These are phyloP conservation scores for Pampusana beccarii DNA, from an alignment of 2,113 vertebrate species.

Conservation along the genomic window DNA sequence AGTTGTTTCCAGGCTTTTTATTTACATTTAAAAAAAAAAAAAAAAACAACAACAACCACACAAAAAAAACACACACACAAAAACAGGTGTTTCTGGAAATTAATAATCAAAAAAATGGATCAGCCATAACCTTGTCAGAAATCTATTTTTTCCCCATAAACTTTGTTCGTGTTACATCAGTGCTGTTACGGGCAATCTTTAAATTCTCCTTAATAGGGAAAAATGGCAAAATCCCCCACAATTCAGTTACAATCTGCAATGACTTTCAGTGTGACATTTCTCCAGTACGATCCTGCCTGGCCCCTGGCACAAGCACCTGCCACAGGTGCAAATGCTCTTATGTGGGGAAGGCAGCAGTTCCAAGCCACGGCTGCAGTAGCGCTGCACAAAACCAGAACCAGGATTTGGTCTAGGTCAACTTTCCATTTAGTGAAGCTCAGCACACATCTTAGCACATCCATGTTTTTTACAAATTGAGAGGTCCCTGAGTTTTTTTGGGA, in stretches of 20 bases:
- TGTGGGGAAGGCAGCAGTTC: not conserved
- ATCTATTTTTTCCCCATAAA: not conserved
- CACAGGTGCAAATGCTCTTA: fast-evolving
- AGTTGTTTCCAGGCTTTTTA: not conserved
- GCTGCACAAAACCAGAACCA: not conserved
- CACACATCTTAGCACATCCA: fast-evolving
- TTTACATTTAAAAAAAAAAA: not conserved
- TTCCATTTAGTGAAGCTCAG: not conserved
- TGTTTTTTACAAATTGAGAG: not conserved
- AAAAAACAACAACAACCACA: too few species aligned
- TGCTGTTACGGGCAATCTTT: not conserved
- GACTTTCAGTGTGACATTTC: not conserved
- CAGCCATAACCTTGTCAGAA: not conserved
- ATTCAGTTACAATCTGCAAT: not conserved
- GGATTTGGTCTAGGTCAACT: not conserved
- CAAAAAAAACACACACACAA: too few species aligned
- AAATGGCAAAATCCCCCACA: not conserved
- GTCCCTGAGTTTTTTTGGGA: not conserved
- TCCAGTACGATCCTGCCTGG: not conserved
- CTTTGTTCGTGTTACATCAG: not conserved
- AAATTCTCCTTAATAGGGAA: not conserved
- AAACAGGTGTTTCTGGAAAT: not conserved
- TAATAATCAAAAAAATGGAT: not conserved
- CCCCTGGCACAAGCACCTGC: not conserved
- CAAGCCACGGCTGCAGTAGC: not conserved